Evolutionary conservation across 2,113 vertebrate genomes (phyloP).

Genomic region (Psittacara wagleri): DNA sequence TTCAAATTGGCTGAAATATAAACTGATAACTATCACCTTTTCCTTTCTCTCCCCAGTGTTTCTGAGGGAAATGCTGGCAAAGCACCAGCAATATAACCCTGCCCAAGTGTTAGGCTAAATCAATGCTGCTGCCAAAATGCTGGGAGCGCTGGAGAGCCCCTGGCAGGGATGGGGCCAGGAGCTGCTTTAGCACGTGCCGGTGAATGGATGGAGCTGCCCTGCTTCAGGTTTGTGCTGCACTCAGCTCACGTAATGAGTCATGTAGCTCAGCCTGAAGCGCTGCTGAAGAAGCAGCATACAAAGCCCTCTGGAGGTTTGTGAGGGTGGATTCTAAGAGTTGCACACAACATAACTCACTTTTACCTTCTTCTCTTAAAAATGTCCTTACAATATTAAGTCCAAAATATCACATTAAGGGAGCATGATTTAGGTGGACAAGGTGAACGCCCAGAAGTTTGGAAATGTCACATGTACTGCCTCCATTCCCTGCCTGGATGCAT

Average conservation of each 20-base stretch:
- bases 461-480: not conserved
- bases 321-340: not conserved
- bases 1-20: not conserved
- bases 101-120: not conserved
- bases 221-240: not conserved
- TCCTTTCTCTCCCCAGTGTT: not conserved
- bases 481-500: not conserved
- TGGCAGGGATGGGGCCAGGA: not conserved
- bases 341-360: not conserved
- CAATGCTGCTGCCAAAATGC: not conserved
- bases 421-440: slow-evolving; percentile 10
- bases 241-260: not conserved
- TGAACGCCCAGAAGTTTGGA: not conserved
- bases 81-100: not conserved
- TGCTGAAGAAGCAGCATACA: not conserved
- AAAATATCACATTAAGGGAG: not conserved
- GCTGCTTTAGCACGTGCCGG: not conserved
- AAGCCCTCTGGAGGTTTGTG: not conserved
- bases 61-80: not conserved
- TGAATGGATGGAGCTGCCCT: not conserved
- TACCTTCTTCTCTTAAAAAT: not conserved
- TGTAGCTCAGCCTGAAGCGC: not conserved
- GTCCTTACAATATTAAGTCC: not conserved
- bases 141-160: not conserved
- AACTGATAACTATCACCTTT: not conserved